Base-by-base conservation (phyloP, 2,888 invertebrate genomes). In the Sipha maydis region DNA sequence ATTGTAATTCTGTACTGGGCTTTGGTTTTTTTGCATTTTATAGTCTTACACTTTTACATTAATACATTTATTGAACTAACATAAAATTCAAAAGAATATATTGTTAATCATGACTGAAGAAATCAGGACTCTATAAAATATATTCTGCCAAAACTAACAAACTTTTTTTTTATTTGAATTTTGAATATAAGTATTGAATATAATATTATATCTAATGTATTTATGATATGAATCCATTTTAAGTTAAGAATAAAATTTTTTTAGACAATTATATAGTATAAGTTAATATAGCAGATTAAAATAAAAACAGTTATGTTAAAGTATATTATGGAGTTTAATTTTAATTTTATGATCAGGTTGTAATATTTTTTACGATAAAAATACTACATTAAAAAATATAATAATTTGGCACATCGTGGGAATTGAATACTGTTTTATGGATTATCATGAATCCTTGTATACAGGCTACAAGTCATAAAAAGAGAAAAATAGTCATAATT, bases 371-470 rank as follows among this genome's bases (percentile, higher is more conserved):
- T 61, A 84, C 67, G 76, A 84, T 69, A 9, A 25, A 69, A 76
- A 78, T 54, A 78, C 17, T 7, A 78, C 17, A 69, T 48, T 31
- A 25, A 25, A 19, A 48, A 69, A 25, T 85, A 77, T 48, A 69
- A 54, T 78, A 85, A 48, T 69, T 28, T 34, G n/a, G 38, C 28
- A 4, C 41, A 48, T 61, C 67, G 61, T 67, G 85, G 69, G 85
- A 85, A 77, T 69, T 67, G 85, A 85, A 85, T 34, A 85, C 31
- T 8, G 9, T 85, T 78, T 77, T 78, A 67, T 48, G 38, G 34
- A 61, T 76, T 76, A 69, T 54, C 77, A 34, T 41, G 48, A 73
- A 89, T 41, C 67, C 14, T n/a, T 73, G 34, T 61, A 8, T 21
- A 0, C 11, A 21, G 69, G n/a, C 19, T 21, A 56, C 56, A 7